Evolutionary conservation across 2,888 invertebrate genomes (phyloP).

Genomic region (Copidosoma aretas): DNA sequence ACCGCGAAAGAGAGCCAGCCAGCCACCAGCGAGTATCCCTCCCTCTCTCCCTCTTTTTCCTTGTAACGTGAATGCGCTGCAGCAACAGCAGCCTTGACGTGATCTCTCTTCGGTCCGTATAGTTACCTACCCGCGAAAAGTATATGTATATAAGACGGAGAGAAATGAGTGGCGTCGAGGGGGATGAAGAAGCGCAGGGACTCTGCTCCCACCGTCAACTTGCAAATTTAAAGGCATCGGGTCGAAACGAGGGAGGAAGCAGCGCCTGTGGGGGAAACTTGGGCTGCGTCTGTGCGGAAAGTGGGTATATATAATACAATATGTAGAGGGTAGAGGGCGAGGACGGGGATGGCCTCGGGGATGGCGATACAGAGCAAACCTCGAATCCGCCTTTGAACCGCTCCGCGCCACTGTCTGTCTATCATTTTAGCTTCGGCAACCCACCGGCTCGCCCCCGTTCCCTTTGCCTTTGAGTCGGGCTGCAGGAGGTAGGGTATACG

Average conservation of each 20-base stretch:
- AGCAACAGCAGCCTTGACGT: neutral
- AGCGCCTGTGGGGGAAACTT: neutral
- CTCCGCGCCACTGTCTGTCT: neutral
- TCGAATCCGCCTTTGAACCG: neutral
- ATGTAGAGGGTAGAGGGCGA: too few relatives aligned
- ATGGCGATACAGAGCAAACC: too few relatives aligned
- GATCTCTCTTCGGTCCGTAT: neutral
- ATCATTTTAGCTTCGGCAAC: neutral
- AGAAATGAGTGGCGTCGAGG: neutral
- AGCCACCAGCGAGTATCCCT: neutral
- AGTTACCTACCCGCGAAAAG: neutral
- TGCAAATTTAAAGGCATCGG: neutral
- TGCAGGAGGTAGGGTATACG: too few relatives aligned
- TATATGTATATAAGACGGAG: neutral
- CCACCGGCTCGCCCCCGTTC: neutral
- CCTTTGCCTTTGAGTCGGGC: neutral
- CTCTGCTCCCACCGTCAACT: neutral
- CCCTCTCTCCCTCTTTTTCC: neutral
- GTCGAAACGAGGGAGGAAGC: neutral
- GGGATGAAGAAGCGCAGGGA: neutral
- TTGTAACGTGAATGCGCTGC: neutral
- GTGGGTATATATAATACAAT: too few relatives aligned
- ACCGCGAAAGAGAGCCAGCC: slow-evolving; percentile 51
- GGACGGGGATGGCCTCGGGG: too few relatives aligned
- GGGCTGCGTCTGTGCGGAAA: neutral